Evolutionary conservation across 2,888 invertebrate genomes (phyloP).

Genomic region (Troilus luridus): DNA sequence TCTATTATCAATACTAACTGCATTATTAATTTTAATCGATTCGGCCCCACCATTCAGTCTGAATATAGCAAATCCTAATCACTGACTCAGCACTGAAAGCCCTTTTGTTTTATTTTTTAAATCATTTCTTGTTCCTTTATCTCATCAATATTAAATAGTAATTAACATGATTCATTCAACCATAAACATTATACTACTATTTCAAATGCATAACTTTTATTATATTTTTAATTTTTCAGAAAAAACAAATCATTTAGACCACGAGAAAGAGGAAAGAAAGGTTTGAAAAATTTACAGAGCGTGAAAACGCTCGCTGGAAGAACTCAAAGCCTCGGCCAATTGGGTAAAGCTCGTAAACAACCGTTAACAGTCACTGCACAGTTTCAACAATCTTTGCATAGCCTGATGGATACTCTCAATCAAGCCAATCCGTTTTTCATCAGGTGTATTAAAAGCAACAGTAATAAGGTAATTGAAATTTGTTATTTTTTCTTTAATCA

Average conservation of each 20-base stretch:
- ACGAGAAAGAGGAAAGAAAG: slow-evolving; percentile 87
- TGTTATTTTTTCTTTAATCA: background rate
- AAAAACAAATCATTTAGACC: slow-evolving; percentile 94
- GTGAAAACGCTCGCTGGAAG: slow-evolving; percentile 91
- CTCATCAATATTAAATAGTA: background rate
- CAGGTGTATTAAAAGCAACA: slow-evolving; percentile 95
- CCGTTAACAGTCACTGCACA: slow-evolving; percentile 95
- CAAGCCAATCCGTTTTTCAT: slow-evolving; percentile 90
- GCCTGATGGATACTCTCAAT: slow-evolving; percentile 93
- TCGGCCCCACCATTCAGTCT: no score
- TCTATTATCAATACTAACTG: no score
- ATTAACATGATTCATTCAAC: background rate
- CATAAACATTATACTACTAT: background rate
- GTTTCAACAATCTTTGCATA: slow-evolving; percentile 92
- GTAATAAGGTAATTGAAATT: slow-evolving; percentile 78
- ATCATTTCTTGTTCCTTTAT: background rate
- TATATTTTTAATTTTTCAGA: slow-evolving; percentile 72
- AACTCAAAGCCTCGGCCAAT: slow-evolving; percentile 72
- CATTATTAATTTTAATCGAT: no score
- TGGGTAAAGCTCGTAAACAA: slow-evolving; percentile 82
- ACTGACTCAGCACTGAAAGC: background rate
- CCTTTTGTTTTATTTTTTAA: background rate
- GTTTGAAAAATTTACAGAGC: slow-evolving; percentile 90
- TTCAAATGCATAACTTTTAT: slow-evolving; percentile 48
- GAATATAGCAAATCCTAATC: background rate